These are phyloP conservation scores for Adineta ricciae DNA, from an alignment of 2,888 invertebrate genomes.

Conservation along the genomic window DNA sequence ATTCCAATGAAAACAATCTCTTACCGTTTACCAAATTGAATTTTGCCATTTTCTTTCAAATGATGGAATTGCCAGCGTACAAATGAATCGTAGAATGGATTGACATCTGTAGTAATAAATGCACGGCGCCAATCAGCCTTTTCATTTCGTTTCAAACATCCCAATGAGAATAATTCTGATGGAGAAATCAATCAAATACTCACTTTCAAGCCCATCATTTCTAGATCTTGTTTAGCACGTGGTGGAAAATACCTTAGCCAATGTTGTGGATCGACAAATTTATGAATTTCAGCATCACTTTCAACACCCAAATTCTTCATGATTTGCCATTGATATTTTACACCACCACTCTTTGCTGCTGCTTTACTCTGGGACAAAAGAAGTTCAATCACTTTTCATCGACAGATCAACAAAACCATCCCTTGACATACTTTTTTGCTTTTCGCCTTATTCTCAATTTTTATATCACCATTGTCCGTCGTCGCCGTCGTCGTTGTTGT, in stretches of 20 bases:
- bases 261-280: conserved; percentile 76
- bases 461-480: conserved; percentile 35
- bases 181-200: no score
- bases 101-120: conserved; percentile 92
- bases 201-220: conserved; percentile 78
- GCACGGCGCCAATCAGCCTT: conserved; percentile 96
- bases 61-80: conserved; percentile 88
- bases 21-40: conserved; percentile 76
- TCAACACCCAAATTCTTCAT: conserved; percentile 81
- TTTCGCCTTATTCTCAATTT: conserved; percentile 70
- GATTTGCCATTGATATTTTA: conserved; percentile 47
- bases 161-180: no score
- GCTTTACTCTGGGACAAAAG: neutral
- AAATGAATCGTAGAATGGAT: conserved; percentile 94
- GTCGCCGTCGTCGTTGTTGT: conserved; percentile 51
- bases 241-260: conserved; percentile 98
- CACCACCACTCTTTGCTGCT: neutral
- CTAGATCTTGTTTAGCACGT: conserved; percentile 71
- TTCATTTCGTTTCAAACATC: no score
- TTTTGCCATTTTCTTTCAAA: conserved; percentile 72
- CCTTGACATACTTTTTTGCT: conserved; percentile 65
- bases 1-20: neutral
- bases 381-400: neutral
- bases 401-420: conserved; percentile 38
- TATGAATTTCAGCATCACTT: conserved; percentile 71